Percentiles rank a stretch among this genome's conserved stretches.
Evolutionary conservation across 2,797 vertebrate species (phyloP).

Genomic region (Rhynchotus rufescens): DNA sequence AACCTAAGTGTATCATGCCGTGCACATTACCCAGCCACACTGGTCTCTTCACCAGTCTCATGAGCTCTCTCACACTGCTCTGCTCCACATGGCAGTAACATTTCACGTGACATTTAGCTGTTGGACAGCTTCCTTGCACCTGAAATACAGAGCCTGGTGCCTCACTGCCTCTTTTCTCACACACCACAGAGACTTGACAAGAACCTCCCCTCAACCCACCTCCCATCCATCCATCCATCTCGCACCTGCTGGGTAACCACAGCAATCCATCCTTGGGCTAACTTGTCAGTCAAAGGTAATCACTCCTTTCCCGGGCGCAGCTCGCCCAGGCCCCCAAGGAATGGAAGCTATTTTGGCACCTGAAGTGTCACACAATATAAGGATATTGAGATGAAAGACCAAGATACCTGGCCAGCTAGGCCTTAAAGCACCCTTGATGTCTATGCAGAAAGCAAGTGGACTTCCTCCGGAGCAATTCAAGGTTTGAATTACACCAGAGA

Average conservation of each 20-base stretch:
- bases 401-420: not conserved
- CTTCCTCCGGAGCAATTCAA: constrained; percentile 50
- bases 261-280: not conserved
- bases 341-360: constrained; percentile 23
- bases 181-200: not conserved
- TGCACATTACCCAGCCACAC: not conserved
- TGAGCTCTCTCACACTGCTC: constrained; percentile 3
- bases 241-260: not conserved
- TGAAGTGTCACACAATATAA: constrained; percentile 13
- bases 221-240: not conserved
- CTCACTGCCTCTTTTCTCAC: not conserved
- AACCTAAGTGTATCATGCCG: not conserved
- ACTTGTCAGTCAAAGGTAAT: constrained; percentile 26
- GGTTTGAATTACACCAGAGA: constrained; percentile 15
- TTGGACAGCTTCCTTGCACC: constrained; percentile 8
- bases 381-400: constrained; percentile 18
- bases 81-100: not conserved
- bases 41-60: not conserved
- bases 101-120: constrained; percentile 20
- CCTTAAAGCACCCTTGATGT: not conserved
- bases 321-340: constrained; percentile 2
- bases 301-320: not conserved
- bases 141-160: not conserved
- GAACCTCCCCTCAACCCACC: constrained; percentile 22
- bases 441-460: not conserved